Base-by-base conservation (phyloP, 2,113 vertebrate genomes). In the Hemibagrus wyckioides region DNA sequence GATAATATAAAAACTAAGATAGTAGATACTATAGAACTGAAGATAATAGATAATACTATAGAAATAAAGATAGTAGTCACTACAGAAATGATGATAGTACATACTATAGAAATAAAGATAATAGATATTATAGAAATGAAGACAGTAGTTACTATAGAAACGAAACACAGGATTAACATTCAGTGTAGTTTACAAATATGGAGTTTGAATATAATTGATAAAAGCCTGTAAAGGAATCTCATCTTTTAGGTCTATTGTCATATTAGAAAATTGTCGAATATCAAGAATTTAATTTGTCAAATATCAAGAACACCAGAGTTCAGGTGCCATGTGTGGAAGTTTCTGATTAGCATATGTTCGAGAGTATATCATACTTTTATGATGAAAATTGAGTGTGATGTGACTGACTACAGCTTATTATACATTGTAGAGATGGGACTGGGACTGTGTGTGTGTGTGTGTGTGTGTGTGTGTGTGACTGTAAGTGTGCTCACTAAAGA, bases 401-500 rank as follows among this genome's bases (percentile, higher is more conserved):
- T 25, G 14, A 30, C 75, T 13, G 8, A 50, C 11, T n/a, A 14
- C 17, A 50, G n/a, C 25, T n/a, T 50, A 75, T 28, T 48, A 75
- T 76, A 33, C 54, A 50, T 6, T 59, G 69, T 50, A 33, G 84
- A 44, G 33, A 54, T 61, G 25, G 48, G 57, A 14, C 50, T 19
- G 57, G 48, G 57, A 14, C 50, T 19, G 57, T 67, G 1, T 73
- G 39, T 82, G 56, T 50, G 59, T 83, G 36, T 67, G 65, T 57
- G 48, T n/a, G 41, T 67, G 80, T 83, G 28, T 83, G 84, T 86
- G 59, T 86, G 77, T 73, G 7, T 83, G 48, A 77, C 50, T 84
- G 80, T 73, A 14, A 6, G 39, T 67, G 84, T 76, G 57, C 48
- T 81, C 79, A 81, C 21, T 71, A 84, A 76, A 85, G 63, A 77